Base-by-base conservation (phyloP, 2,888 invertebrate genomes). In the Clivina fossor region DNA sequence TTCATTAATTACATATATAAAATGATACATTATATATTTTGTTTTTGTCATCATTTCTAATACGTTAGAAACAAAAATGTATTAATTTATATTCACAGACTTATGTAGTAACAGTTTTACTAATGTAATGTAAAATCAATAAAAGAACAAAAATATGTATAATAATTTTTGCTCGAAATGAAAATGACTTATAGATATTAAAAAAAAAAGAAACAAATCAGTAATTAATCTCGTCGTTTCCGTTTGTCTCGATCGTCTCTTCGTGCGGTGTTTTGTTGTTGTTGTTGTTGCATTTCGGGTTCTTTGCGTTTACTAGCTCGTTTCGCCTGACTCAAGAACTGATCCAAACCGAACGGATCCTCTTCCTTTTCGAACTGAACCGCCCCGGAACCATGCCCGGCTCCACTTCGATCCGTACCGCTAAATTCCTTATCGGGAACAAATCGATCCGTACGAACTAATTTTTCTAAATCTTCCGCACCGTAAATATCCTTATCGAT, bases 341-440 rank as follows among this genome's bases (percentile, higher is more conserved):
- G 93, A 79, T 96, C 96, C 68, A 99, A 80, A 72, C 97, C 98
- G 76, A 99, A 99, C 60, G 97, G 95, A 85, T 99, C 99, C 59
- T 84, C 84, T 63, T 86, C 85, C 62, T 86, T 86, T 69, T 95
- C 93, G 74, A 98, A 98, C 76, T 97, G 95, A 18, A 99, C 98
- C 0, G 99, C 98, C 0, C 95, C 96, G 7, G 86, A 81, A n/a
- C 83, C 82, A 0, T 83, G 74, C 28, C 80, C 79, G 19, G 71
- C 68, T 38, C 78, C 79, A 15, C 78, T 74, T 58, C 88, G 79
- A 68, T 93, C 92, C 0, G 93, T 90, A 1, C 98, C 98, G 4
- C 90, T 88, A 67, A 99, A 98, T 68, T 93, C 95, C 68, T 96
- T 95, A 74, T 98, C 97, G 0, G 98, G 96, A 15, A 98, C 95